A percentile compares a stretch with the other conserved stretches of the same genome.
These are phyloP conservation scores for Entomobrya multifasciata DNA, from an alignment of 2,888 invertebrate genomes.

Conservation along the genomic window DNA sequence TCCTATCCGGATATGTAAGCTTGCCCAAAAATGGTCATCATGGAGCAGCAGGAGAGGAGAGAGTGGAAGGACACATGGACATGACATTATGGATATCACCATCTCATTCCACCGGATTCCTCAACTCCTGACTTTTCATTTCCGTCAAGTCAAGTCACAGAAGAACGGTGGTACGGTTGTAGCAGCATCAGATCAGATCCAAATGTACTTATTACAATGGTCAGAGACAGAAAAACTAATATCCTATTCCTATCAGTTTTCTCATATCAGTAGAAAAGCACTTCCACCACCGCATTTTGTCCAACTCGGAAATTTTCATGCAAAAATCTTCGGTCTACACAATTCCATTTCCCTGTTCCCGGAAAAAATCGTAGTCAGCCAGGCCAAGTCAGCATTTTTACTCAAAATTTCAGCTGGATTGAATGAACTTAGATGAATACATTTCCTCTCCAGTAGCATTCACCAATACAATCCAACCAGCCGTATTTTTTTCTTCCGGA, in stretches of 20 bases:
- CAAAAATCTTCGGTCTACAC: slow-evolving; percentile 68
- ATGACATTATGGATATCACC: slow-evolving; percentile 15
- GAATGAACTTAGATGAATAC: no score
- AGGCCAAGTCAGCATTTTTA: slow-evolving; percentile 43
- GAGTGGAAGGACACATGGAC: no score
- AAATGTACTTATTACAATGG: no score
- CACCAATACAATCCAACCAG: slow-evolving; percentile 41
- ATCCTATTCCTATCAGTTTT: slow-evolving; percentile 37
- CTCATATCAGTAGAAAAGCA: not conserved
- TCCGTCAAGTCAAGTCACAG: slow-evolving; percentile 52
- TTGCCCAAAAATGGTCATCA: slow-evolving; percentile 71
- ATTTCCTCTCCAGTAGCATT: no score
- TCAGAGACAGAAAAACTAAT: slow-evolving; percentile 36
- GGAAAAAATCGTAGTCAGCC: slow-evolving; percentile 8
- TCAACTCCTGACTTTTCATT: slow-evolving; percentile 74
- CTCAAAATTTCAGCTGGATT: no score
- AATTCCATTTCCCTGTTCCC: slow-evolving; percentile 40
- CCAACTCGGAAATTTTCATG: slow-evolving; percentile 30
- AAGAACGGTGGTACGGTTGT: no score
- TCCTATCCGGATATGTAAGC: slow-evolving; percentile 64
- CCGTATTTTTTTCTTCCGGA: slow-evolving; percentile 54
- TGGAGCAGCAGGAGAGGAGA: slow-evolving; percentile 49
- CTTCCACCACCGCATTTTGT: not conserved
- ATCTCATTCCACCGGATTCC: slow-evolving; percentile 75
- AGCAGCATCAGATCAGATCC: no score